Evolutionary conservation across 2,888 invertebrate genomes (phyloP).

Genomic region (Eledone cirrhosa): DNA sequence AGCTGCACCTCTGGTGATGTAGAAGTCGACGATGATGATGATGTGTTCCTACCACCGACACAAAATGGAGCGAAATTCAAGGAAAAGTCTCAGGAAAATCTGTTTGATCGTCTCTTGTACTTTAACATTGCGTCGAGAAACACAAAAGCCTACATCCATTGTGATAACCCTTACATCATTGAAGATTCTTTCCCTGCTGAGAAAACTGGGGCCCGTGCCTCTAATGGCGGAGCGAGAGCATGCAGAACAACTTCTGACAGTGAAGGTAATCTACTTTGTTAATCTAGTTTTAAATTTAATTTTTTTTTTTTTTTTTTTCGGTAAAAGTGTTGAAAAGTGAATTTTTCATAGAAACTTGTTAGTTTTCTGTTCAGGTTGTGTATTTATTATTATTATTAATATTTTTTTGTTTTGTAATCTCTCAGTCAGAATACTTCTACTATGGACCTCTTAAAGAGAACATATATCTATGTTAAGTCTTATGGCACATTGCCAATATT

Average conservation of each 20-base stretch:
- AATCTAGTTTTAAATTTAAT: neutral
- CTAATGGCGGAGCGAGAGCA: slow-evolving; percentile 22
- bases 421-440: too few relatives aligned
- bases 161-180: slow-evolving; percentile 41
- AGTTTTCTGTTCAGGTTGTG: too few relatives aligned
- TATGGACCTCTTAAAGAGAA: too few relatives aligned
- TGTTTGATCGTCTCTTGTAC: slow-evolving; percentile 37
- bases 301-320: neutral
- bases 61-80: slow-evolving; percentile 42
- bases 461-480: too few relatives aligned
- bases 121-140: slow-evolving; percentile 50
- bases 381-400: too few relatives aligned
- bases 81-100: slow-evolving; percentile 42
- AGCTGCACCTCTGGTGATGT: slow-evolving; percentile 20
- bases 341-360: too few relatives aligned
- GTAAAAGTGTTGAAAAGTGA: too few relatives aligned
- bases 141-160: slow-evolving; percentile 45
- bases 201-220: slow-evolving; percentile 16
- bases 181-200: slow-evolving; percentile 42
- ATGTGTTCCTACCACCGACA: slow-evolving; percentile 44
- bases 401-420: too few relatives aligned
- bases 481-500: too few relatives aligned
- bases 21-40: slow-evolving; percentile 41
- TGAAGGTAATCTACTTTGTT: slow-evolving; percentile 26
- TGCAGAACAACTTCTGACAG: slow-evolving; percentile 32